A percentile compares a stretch with the other conserved stretches of the same genome.
These are phyloP conservation scores for Mormoops blainvillei DNA, from an alignment of 2,113 vertebrate species.

Conservation along the genomic window DNA sequence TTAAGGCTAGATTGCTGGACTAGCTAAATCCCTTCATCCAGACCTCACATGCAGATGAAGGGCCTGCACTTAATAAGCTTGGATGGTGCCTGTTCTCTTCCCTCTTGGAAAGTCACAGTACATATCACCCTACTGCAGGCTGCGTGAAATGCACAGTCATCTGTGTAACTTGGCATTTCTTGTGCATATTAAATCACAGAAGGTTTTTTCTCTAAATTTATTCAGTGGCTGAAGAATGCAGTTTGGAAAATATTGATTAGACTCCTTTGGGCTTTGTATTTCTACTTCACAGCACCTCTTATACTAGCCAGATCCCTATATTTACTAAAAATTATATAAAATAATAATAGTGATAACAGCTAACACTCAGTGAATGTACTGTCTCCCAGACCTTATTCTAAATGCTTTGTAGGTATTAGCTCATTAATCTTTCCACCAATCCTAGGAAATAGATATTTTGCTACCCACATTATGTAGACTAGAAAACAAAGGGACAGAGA, in stretches of 20 bases:
- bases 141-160: not conserved
- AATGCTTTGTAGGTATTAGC: not conserved
- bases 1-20: not conserved
- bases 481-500: not conserved
- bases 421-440: not conserved
- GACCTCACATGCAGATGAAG: not conserved
- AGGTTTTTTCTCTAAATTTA: not conserved
- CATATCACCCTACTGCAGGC: not conserved
- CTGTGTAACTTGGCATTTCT: not conserved
- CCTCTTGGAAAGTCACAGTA: not conserved
- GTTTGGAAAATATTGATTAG: not conserved
- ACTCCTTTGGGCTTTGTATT: not conserved
- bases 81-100: not conserved
- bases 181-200: not conserved
- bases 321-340: not conserved
- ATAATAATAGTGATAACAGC: not conserved
- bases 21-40: not conserved
- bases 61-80: not conserved
- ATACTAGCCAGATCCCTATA: not conserved
- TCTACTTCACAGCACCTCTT: not conserved
- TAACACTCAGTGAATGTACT: not conserved
- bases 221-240: not conserved
- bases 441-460: not conserved
- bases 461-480: not conserved
- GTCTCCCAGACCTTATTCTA: not conserved